Conservation (phyloP, 1,140 invertebrate species). For the Lineus longissimus region DNA sequence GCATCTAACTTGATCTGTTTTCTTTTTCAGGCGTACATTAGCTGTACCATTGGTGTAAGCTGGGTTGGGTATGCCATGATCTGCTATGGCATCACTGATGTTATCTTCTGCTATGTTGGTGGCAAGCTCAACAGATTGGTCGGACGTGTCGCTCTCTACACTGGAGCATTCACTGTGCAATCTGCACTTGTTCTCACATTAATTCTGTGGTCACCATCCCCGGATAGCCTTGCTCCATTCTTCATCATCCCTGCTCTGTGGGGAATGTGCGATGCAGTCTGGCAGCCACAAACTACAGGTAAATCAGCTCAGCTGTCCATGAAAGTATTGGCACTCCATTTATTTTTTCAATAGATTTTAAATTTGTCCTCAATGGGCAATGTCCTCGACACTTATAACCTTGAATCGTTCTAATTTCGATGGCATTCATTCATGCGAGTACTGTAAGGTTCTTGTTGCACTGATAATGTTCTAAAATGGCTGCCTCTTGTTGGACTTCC, state of each 20-base stretch:
- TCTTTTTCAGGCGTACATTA: constrained; percentile 80
- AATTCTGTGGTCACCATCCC: constrained; percentile 71
- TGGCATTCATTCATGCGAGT: too few species aligned
- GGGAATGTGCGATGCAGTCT: constrained; percentile 91
- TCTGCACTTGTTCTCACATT: constrained; percentile 18
- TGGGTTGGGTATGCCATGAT: constrained; percentile 94
- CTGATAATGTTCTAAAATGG: too few species aligned
- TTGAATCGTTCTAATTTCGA: too few species aligned
- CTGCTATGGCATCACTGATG: constrained; percentile 88
- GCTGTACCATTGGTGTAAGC: constrained; percentile 83
- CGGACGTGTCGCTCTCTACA: constrained; percentile 76
- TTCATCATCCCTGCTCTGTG: constrained; percentile 88
- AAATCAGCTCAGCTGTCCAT: too few species aligned
- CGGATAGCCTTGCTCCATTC: constrained; percentile 73
- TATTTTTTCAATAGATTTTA: too few species aligned
- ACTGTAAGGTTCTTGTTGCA: too few species aligned
- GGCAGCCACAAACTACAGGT: constrained; percentile 96
- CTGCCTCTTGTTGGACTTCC: too few species aligned
- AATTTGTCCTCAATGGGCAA: too few species aligned
- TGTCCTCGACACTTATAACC: too few species aligned
- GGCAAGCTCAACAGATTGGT: constrained; percentile 88
- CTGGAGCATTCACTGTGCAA: constrained; percentile 72
- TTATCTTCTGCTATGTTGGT: constrained; percentile 79
- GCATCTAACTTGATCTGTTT: not conserved
- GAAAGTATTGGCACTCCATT: too few species aligned